Evolutionary conservation across 2,888 invertebrate genomes (phyloP), one percentile per base, ranked within the genome.

Genomic region (Drosophila fulvimacula): DNA sequence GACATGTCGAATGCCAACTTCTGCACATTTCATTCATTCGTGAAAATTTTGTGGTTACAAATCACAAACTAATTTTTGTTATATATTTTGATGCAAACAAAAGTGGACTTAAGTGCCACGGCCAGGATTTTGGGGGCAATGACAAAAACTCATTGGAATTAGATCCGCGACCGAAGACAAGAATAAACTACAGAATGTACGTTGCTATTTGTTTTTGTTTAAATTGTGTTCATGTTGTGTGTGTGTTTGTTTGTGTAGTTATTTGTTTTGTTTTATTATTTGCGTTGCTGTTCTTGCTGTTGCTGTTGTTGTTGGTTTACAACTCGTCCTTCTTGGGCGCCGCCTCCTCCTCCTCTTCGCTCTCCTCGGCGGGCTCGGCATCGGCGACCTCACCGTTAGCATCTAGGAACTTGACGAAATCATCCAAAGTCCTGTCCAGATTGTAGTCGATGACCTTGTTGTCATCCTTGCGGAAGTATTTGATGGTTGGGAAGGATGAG

Each of bases 361-460:
- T 70, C 44, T 89, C 87, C 53, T 91, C 91, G 38, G 79, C 82
- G 48, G 89, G 80, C 61, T 91, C 88, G 49, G 95, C 94, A 52
- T 86, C 88, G 48, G 96, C 96, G 63, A 96, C 96, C 84, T 95
- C 95, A 74, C 99, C 99, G 89, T 96, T 97, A 73, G 95, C 95
- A 92, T 99, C 99, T 70, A 99, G 93, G 94, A 99, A 99, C 93
- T 98, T 97, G 76, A 95, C 94, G 91, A 99, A 95, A 67, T 95
- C 99, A 85, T 97, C 98, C 81, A 99, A 94, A 84, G 98, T 99
- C 91, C 99, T 95, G 91, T 98, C 98, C 73, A 99, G 98, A 90
- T 96, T 97, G 94, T 97, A 99, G 91, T 99, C 98, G 88, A 99
- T 95, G 82, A 94, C 94, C 91, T 96, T 95, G 93, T 98, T 98